A percentile compares a stretch with the other conserved stretches of the same genome.
Conservation (phyloP, 2,113 vertebrate genomes). For the Lasiurus borealis region DNA sequence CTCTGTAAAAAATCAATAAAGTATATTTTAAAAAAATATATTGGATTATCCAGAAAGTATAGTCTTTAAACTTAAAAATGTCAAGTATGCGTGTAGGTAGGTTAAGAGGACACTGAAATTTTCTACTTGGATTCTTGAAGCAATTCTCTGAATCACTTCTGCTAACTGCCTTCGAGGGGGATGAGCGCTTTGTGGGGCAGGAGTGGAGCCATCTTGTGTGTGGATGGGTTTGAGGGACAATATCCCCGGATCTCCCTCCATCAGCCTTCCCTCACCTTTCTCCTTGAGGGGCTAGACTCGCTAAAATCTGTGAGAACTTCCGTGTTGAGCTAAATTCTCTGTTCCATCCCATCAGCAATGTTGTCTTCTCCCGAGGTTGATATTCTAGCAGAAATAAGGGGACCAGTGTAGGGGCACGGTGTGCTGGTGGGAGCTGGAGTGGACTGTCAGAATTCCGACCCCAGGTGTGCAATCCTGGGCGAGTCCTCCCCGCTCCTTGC, state of each 20-base stretch:
- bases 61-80: slow-evolving; percentile 62
- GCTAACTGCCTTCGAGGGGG: slow-evolving; percentile 45
- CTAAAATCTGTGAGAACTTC: neutral
- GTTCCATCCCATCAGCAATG: neutral
- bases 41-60: slow-evolving; percentile 32
- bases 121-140: slow-evolving; percentile 58
- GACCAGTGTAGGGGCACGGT: fast-evolving
- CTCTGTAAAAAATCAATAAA: no score
- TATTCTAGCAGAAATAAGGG: neutral
- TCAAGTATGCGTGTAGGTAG: slow-evolving; percentile 60
- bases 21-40: neutral
- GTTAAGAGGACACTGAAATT: slow-evolving; percentile 34
- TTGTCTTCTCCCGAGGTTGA: neutral
- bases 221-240: neutral
- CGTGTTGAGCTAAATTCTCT: neutral
- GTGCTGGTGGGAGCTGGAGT: neutral
- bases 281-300: neutral
- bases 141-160: slow-evolving; percentile 66
- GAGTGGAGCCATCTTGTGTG: neutral
- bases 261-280: neutral
- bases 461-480: neutral
- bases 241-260: neutral
- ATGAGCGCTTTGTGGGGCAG: neutral
- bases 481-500: neutral
- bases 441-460: neutral